Conservation (phyloP, 2,797 vertebrate species). For the Diceros bicornis region DNA sequence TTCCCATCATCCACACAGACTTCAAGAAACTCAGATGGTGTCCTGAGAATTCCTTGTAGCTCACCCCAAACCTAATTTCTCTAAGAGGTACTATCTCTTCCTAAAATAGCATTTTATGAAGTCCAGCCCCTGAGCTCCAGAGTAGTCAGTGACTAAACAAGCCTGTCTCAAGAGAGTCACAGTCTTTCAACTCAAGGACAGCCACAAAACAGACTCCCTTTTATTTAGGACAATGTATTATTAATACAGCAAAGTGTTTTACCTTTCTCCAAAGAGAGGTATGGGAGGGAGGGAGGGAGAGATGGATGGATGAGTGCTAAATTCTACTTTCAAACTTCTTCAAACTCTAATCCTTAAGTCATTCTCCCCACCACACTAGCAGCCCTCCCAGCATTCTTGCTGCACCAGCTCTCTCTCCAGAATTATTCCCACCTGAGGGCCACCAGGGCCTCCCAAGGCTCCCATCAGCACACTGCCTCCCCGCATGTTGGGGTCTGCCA, state of each 20-base stretch:
- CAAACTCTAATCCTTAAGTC: neutral
- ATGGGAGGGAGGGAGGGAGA: neutral
- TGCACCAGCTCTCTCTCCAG: neutral
- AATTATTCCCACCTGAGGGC: neutral
- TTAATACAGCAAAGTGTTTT: neutral
- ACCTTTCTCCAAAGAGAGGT: neutral
- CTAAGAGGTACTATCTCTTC: neutral
- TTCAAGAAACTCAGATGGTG: neutral
- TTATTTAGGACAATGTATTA: neutral
- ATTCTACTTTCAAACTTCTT: neutral
- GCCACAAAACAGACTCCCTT: neutral
- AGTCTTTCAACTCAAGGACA: neutral
- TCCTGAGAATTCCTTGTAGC: neutral
- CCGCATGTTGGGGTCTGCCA: neutral
- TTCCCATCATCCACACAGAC: neutral
- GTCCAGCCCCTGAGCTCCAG: neutral
- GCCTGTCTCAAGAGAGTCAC: neutral
- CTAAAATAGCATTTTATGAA: neutral
- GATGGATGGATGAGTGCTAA: neutral
- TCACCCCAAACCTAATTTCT: neutral
- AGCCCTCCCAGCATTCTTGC: neutral
- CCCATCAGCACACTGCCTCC: neutral
- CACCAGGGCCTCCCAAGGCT: neutral
- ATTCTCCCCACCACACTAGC: neutral
- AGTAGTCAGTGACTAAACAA: neutral